Conservation (phyloP, 2,888 invertebrate species). For the Sarcophaga subvicina region DNA sequence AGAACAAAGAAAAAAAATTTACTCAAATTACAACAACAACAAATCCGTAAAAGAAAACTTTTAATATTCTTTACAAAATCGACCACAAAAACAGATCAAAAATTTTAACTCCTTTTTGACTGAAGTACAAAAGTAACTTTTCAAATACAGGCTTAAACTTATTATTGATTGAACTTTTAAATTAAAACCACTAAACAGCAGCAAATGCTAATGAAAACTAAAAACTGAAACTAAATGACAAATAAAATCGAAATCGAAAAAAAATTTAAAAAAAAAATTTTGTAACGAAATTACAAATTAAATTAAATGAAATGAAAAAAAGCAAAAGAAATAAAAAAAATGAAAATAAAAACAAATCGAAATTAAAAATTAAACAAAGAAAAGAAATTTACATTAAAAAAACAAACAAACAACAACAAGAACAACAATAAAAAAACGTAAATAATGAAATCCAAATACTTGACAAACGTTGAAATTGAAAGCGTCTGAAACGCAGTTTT, state of each 20-base stretch:
- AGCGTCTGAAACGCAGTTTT: constrained; percentile 62
- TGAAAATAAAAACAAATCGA: constrained; percentile 22
- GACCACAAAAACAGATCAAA: neutral
- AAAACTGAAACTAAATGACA: constrained; percentile 29
- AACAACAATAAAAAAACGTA: constrained; percentile 25
- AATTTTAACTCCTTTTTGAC: neutral
- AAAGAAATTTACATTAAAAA: constrained; percentile 26
- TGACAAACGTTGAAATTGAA: constrained; percentile 15
- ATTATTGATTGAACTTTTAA: neutral
- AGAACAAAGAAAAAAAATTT: neutral
- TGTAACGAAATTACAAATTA: constrained; percentile 30
- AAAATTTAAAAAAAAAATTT: constrained; percentile 20
- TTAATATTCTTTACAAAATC: neutral
- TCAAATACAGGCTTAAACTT: neutral
- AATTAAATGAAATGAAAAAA: constrained; percentile 20
- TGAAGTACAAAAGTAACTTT: neutral
- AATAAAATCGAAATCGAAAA: constrained; percentile 44
- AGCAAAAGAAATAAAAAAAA: neutral
- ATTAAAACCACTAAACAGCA: constrained; percentile 46
- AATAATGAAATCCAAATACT: constrained; percentile 27
- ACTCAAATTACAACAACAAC: neutral
- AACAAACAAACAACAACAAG: constrained; percentile 18
- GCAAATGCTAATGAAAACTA: constrained; percentile 53
- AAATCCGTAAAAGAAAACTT: neutral
- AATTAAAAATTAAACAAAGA: neutral